These are phyloP conservation scores for Crepidodera aurea DNA, from an alignment of 2,888 invertebrate species.

Conservation along the genomic window DNA sequence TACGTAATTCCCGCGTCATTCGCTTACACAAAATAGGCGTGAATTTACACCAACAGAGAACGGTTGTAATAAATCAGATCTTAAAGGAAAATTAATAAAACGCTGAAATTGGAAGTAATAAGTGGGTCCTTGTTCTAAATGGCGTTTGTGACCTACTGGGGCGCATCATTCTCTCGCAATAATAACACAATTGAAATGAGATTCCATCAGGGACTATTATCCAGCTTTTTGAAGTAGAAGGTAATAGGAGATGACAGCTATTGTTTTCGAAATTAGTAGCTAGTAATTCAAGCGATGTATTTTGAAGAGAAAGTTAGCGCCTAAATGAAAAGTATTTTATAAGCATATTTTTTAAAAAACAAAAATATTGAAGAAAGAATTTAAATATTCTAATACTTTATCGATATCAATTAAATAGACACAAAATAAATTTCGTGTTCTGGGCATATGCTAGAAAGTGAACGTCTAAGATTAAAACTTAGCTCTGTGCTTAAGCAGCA, in stretches of 20 bases:
- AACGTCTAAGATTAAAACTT: too few species aligned
- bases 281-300: too few species aligned
- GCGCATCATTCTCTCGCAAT: neutral
- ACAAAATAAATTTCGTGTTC: too few species aligned
- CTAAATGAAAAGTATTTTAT: too few species aligned
- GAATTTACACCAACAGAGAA: constrained; percentile 8
- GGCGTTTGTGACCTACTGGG: constrained; percentile 2
- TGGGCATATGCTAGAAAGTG: too few species aligned
- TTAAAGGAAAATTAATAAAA: constrained; percentile 15
- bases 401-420: too few species aligned
- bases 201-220: constrained; percentile 1
- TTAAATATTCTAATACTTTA: too few species aligned
- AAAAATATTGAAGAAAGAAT: too few species aligned
- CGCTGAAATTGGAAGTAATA: neutral
- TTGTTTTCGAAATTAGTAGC: neutral
- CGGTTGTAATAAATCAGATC: constrained; percentile 14
- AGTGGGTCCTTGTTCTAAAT: constrained; percentile 7
- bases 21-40: constrained; percentile 11
- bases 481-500: too few species aligned
- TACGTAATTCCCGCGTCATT: neutral
- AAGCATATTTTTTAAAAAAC: too few species aligned
- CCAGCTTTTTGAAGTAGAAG: neutral
- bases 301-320: too few species aligned
- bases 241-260: neutral
- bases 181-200: constrained; percentile 61